These are phyloP conservation scores for Conopomorpha cramerella DNA, from an alignment of 1,140 invertebrate species.

Conservation along the genomic window DNA sequence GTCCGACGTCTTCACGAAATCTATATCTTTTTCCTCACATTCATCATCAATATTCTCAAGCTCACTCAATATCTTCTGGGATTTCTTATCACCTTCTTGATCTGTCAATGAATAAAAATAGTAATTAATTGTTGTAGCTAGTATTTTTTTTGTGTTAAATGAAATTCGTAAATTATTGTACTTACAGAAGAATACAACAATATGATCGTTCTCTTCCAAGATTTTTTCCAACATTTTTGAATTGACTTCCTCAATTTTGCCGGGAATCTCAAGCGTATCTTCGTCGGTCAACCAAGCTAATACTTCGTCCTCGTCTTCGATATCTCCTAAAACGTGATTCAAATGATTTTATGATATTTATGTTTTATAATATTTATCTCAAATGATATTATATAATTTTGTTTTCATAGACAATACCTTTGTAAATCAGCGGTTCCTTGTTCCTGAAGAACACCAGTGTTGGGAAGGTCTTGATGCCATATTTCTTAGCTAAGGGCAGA, in stretches of 20 bases:
- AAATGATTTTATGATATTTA: neutral
- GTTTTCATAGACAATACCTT: conserved; percentile 30
- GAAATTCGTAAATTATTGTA: conserved; percentile 14
- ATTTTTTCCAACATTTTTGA: conserved; percentile 90
- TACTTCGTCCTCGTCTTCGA: conserved; percentile 90
- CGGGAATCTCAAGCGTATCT: conserved; percentile 88
- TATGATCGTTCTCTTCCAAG: conserved; percentile 83
- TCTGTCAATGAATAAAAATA: conserved; percentile 59
- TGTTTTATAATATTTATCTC: neutral
- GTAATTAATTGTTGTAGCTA: too few species aligned
- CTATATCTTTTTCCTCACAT: conserved; percentile 89
- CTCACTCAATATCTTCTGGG: conserved; percentile 86
- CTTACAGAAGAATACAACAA: conserved; percentile 94
- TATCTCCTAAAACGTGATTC: conserved; percentile 65
- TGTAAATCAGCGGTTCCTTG: conserved; percentile 80
- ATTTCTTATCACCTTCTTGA: conserved; percentile 87
- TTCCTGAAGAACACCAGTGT: conserved; percentile 89
- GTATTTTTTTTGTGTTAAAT: too few species aligned
- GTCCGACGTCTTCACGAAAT: conserved; percentile 93
- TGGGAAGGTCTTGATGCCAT: conserved; percentile 84
- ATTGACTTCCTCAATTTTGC: conserved; percentile 94
- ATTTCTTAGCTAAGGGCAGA: conserved; percentile 77
- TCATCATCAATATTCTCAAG: conserved; percentile 95
- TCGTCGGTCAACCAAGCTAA: conserved; percentile 91
- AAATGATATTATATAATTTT: too few species aligned